Evolutionary conservation across 2,888 invertebrate species (phyloP).

Genomic region (Tribolium freemani): DNA sequence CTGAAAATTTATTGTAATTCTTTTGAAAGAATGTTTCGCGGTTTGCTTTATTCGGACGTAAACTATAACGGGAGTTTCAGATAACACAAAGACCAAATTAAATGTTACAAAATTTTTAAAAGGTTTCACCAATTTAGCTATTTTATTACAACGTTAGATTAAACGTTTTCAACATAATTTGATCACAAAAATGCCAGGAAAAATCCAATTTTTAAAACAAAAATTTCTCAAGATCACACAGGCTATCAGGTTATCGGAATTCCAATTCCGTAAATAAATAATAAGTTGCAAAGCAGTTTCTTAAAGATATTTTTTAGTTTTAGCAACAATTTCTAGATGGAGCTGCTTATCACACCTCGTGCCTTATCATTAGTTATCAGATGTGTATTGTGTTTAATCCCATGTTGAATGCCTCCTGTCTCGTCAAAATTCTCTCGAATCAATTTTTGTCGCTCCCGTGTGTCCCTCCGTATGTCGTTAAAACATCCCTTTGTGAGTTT

Average conservation of each 20-base stretch:
- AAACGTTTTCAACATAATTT: too few species aligned
- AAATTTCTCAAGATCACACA: too few species aligned
- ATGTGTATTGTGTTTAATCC: neutral
- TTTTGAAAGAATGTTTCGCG: neutral
- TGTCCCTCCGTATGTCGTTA: conserved; percentile 61
- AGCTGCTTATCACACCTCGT: neutral
- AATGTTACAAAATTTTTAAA: neutral
- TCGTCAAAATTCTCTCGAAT: neutral
- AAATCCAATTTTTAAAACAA: too few species aligned
- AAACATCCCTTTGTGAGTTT: conserved; percentile 65
- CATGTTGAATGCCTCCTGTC: too few species aligned
- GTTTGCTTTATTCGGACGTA: neutral
- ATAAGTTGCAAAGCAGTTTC: neutral
- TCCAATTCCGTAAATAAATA: too few species aligned
- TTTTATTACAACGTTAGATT: too few species aligned
- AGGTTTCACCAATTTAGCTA: too few species aligned
- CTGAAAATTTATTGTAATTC: conserved; percentile 8
- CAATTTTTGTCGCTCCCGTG: conserved; percentile 47
- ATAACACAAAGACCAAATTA: neutral
- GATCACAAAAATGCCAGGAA: too few species aligned
- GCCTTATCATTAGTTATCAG: too few species aligned
- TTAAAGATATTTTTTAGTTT: too few species aligned
- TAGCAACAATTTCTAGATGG: neutral
- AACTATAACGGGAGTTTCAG: neutral
- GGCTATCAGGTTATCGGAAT: too few species aligned